A percentile compares a stretch with the other conserved stretches of the same genome.
These are phyloP conservation scores for Trididemnum miniatum DNA, from an alignment of 23 tunicate species.

Conservation along the genomic window DNA sequence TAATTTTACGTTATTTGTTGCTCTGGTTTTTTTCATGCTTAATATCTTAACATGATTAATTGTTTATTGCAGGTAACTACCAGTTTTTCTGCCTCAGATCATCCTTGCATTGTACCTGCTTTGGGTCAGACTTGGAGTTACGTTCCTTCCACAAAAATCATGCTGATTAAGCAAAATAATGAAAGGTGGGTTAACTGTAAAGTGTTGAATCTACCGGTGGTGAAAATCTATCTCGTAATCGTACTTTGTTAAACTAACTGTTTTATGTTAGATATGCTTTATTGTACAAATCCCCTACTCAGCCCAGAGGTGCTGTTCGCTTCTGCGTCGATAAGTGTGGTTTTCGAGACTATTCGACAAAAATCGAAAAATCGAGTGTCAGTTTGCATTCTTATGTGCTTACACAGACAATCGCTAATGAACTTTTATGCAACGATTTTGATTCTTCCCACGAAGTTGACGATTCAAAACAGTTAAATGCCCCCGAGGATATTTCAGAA, in stretches of 20 bases:
- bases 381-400: background rate
- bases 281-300: background rate
- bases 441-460: background rate
- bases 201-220: too few species aligned
- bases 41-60: too few species aligned
- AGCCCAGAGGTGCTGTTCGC: background rate
- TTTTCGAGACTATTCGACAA: background rate
- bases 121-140: conserved; percentile 74
- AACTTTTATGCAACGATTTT: background rate
- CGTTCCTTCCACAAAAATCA: conserved; percentile 53
- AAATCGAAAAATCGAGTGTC: too few species aligned
- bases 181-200: conserved; percentile 1
- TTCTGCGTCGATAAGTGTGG: background rate
- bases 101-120: conserved; percentile 47
- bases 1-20: too few species aligned
- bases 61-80: conserved; percentile 9
- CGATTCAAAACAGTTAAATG: background rate
- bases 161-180: conserved; percentile 42
- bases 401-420: background rate
- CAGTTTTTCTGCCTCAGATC: background rate
- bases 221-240: too few species aligned
- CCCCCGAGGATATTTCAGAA: background rate
- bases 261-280: background rate
- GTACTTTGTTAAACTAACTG: too few species aligned
- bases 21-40: too few species aligned